Evolutionary conservation across 2,113 vertebrate species (phyloP).

Genomic region (Prionailurus viverrinus): DNA sequence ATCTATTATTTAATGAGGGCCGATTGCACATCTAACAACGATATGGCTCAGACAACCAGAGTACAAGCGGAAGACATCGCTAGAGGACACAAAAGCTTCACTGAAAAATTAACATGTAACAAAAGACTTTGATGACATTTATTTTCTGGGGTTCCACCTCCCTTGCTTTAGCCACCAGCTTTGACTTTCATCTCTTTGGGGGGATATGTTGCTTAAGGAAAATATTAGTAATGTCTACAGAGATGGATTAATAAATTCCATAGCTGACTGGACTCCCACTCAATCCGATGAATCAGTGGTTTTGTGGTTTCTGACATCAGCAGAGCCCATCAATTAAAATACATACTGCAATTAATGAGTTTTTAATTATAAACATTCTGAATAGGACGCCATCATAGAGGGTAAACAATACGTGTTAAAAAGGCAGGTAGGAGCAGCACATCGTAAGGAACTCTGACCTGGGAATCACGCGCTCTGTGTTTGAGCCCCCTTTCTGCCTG

Average conservation of each 20-base stretch:
- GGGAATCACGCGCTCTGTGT: not conserved
- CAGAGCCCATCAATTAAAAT: constrained; percentile 79
- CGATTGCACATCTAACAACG: constrained; percentile 35
- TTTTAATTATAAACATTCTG: constrained; percentile 77
- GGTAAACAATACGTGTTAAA: constrained; percentile 30
- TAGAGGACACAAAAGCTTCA: not conserved
- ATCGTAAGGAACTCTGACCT: not conserved
- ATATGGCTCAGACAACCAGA: not conserved
- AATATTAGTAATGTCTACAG: constrained; percentile 79
- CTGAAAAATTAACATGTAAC: not conserved
- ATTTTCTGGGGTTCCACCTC: constrained; percentile 1
- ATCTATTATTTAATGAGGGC: not conserved
- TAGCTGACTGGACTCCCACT: constrained; percentile 76
- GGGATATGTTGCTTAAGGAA: constrained; percentile 69
- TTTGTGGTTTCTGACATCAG: constrained; percentile 83
- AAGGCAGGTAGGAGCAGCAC: constrained; percentile 23
- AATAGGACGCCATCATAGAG: constrained; percentile 42
- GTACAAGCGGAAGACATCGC: not conserved
- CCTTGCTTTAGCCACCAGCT: constrained; percentile 38
- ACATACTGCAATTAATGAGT: constrained; percentile 71
- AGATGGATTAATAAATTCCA: constrained; percentile 78
- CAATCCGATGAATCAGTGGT: constrained; percentile 74
- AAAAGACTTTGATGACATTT: not conserved
- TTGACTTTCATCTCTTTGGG: constrained; percentile 56
- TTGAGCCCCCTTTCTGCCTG: not conserved